Evolutionary conservation across 2,888 invertebrate genomes (phyloP).

Genomic region (Heliconius erato): DNA sequence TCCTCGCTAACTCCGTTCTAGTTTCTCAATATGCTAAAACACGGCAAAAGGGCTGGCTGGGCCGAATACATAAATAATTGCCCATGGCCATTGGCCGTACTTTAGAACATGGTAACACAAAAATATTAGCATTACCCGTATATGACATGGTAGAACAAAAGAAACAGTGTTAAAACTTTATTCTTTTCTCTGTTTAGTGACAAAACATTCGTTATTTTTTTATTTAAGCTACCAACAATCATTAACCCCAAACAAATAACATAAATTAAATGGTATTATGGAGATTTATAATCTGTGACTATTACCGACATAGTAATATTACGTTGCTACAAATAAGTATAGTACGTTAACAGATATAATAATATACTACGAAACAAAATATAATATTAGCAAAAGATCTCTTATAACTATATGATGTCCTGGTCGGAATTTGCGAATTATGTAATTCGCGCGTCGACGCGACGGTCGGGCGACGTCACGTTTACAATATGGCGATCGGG

Average conservation of each 20-base stretch:
- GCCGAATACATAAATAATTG: constrained; percentile 33
- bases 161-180: not conserved
- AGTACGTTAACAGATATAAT: not conserved
- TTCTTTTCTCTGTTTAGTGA: not conserved
- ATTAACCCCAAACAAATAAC: not conserved
- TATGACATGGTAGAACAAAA: not conserved
- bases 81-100: constrained; percentile 1
- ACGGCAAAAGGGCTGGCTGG: constrained; percentile 15
- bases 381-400: constrained; percentile 11
- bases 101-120: no score
- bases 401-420: constrained; percentile 22
- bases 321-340: not conserved
- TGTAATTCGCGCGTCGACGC: constrained; percentile 28
- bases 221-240: not conserved
- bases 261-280: not conserved
- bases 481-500: not conserved
- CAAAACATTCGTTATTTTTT: not conserved
- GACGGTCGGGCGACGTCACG: not conserved
- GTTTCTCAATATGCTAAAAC: constrained; percentile 23
- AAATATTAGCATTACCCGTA: not conserved
- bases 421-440: constrained; percentile 32
- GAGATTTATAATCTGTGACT: not conserved
- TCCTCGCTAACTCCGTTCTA: constrained; percentile 27
- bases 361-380: not conserved
- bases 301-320: not conserved